Conservation (phyloP, 2,888 invertebrate genomes). For the Atherix ibis region DNA sequence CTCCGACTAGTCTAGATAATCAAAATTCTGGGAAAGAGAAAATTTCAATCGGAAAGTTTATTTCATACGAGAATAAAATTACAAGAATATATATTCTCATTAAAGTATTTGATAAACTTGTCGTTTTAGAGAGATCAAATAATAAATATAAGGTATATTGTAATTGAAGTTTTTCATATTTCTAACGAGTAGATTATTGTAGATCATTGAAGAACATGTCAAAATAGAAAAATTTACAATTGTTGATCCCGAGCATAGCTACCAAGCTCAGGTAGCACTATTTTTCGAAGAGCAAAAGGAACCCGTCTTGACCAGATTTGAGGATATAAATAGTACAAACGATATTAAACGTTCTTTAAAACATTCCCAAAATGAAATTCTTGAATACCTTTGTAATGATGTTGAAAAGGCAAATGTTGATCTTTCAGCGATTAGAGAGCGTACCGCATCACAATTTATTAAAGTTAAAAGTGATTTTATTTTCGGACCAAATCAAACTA, state of each 20-base stretch:
- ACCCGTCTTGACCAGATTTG: too few relatives aligned
- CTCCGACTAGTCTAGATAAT: too few relatives aligned
- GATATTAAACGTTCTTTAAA: constrained; percentile 1
- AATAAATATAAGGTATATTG: constrained; percentile 6
- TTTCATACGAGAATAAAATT: too few relatives aligned
- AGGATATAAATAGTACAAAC: too few relatives aligned
- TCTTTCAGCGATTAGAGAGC: constrained; percentile 5
- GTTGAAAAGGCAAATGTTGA: constrained; percentile 2
- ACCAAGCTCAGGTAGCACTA: constrained; percentile 3
- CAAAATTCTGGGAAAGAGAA: too few relatives aligned
- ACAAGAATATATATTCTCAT: too few relatives aligned
- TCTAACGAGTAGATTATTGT: constrained; percentile 1
- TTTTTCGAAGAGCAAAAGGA: background rate
- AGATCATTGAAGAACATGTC: constrained; percentile 5
- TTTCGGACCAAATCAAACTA: constrained; percentile 8
- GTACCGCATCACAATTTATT: constrained; percentile 6
- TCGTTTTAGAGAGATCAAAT: constrained; percentile 5
- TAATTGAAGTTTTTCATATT: background rate
- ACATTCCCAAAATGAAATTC: background rate
- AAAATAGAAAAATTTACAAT: constrained; percentile 9
- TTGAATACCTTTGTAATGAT: constrained; percentile 1
- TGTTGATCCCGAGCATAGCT: constrained; percentile 7
- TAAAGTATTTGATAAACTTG: constrained; percentile 7
- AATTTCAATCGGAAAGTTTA: too few relatives aligned
- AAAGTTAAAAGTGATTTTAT: constrained; percentile 6